Evolutionary conservation across 2,113 vertebrate species (phyloP), one percentile per base, ranked within the genome.

Genomic region (Motacilla alba): DNA sequence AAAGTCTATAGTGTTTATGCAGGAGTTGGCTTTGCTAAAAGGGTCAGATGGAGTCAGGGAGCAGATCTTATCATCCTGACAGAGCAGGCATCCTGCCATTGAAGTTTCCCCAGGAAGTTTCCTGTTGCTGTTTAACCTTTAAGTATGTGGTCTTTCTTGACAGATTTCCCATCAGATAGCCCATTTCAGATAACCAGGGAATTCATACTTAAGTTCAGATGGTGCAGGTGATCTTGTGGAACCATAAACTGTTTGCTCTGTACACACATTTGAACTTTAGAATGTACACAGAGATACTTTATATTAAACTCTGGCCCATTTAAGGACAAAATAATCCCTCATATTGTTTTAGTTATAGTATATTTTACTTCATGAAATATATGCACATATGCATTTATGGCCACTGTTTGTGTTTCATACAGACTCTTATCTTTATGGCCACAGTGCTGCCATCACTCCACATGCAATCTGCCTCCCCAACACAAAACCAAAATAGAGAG

Each of bases 91-190:
- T 49, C 46, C 78, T 89, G 49, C n/a, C 28, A 18, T 26, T 55
- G 35, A 90, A 80, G 39, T 60, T 76, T 68, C 18, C n/a, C 87
- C 53, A 83, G 37, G 74, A 90, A 82, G 53, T 62, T 79, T 72
- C 41, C 50, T 76, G 44, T 55, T 83, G 33, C 30, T 73, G 13
- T 68, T 95, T 74, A 90, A 74, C 76, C 41, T 80, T 64, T 74
- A 83, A 80, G 58, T 41, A 22, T 10, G 21, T 15, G 3, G 16
- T 52, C 33, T 68, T 87, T 72, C 52, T 49, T 92, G 74, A 80
- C 53, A 56, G 58, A 66, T 53, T 73, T 15, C 39, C 49, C 26
- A 31, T 62, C 17, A 72, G 68, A 83, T n/a, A 60, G 3, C 6
- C 7, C 24, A 3, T 83, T 73, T 76, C 13, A 28, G 79, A 52